These are phyloP conservation scores for Colius striatus DNA, from an alignment of 2,113 vertebrate species.

Conservation along the genomic window DNA sequence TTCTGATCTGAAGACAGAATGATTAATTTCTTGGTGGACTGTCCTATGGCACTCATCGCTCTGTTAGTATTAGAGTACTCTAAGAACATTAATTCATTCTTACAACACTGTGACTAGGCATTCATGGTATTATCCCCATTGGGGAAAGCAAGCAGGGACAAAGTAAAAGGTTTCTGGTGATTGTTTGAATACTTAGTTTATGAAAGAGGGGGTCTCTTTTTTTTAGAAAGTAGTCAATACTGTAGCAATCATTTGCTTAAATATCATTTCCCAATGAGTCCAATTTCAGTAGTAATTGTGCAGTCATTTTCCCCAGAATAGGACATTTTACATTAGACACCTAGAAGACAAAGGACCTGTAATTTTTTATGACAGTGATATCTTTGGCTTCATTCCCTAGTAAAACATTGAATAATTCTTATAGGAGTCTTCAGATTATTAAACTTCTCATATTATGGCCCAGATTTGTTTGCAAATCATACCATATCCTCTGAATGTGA, in stretches of 20 bases:
- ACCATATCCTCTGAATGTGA: neutral
- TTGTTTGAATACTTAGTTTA: slow-evolving; percentile 14
- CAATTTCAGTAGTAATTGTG: neutral
- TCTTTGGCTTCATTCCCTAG: neutral
- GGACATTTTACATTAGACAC: neutral
- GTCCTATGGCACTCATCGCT: slow-evolving; percentile 52
- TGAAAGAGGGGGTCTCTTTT: neutral
- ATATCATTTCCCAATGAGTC: neutral
- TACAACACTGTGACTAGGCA: slow-evolving; percentile 31
- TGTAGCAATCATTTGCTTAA: neutral
- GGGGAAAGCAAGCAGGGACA: slow-evolving; percentile 49
- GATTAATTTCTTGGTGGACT: slow-evolving; percentile 53
- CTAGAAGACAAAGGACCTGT: neutral
- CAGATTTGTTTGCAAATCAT: neutral
- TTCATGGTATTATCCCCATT: neutral
- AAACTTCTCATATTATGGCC: neutral
- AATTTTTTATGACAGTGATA: neutral
- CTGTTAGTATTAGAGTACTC: slow-evolving; percentile 12
- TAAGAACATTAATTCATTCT: slow-evolving; percentile 48
- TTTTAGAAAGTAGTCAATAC: neutral
- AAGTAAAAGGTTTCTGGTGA: neutral
- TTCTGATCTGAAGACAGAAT: slow-evolving; percentile 45
- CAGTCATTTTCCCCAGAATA: neutral
- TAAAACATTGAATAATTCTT: neutral
- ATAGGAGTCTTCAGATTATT: neutral